Base-by-base conservation (phyloP, 1,140 invertebrate species). In the Steinernema khuongi region DNA sequence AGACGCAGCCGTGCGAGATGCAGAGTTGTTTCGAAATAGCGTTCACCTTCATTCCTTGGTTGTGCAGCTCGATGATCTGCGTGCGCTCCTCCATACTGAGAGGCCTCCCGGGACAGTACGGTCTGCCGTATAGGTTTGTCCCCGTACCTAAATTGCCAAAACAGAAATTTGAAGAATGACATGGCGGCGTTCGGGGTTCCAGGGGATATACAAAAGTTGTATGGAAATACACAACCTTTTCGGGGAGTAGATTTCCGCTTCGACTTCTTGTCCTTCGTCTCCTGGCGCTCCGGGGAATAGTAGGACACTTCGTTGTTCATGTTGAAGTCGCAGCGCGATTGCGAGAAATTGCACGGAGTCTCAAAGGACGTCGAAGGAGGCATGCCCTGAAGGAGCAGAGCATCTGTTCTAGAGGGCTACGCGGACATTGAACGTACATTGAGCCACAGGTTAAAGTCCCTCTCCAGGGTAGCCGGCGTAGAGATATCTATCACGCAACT, bases 1-100 rank as follows among this genome's bases (percentile, higher is more conserved):
- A 85, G 4, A 83, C 82, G 76, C 82, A 83, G 7, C 82, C 82
- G 71, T 83, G 82, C 11, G 83, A 85, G 30, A 83, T 85, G 66
- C 82, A 83, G 32, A 83, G 70, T 68, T 75, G 73, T 69, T 83
- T 83, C 18, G 82, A 85, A 31, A 83, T 83, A 22, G 82, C 84
- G 67, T 83, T 83, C 1, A 77, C 76, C 50, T 83, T 83, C 82
- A 83, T 83, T 50, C 82, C 82, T 30, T 50, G 66, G n/a, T 81
- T 83, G 43, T 86, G 84, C 14, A 82, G 73, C 31, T 84, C 70
- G 44, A 83, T 84, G 18, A 83, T 83, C 43, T 77, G 68, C 26
- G 76, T 73, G 31, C 72, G 70, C 31, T 85, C 83, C 28, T 85
- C 83, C 81, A 82, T 85, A 43, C 81, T 85, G 29, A 82, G 74